Evolutionary conservation across 2,888 invertebrate genomes (phyloP).

Genomic region (Palloptera scutellata): DNA sequence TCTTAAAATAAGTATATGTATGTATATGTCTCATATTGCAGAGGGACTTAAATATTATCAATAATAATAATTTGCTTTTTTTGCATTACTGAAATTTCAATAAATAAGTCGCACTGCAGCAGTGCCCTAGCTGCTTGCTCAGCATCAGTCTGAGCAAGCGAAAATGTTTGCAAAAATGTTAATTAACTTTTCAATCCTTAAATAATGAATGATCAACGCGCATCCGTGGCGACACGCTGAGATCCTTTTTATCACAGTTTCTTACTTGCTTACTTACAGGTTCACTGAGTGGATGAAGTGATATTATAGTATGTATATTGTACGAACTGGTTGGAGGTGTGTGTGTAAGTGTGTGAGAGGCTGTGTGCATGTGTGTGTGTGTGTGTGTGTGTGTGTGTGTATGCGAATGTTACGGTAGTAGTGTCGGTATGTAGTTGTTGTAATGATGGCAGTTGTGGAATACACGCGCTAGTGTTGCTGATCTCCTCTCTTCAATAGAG

Average conservation of each 20-base stretch:
- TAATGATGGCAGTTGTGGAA: no score
- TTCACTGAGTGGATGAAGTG: constrained; percentile 7
- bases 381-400: not conserved
- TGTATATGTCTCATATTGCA: not conserved
- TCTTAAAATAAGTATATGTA: not conserved
- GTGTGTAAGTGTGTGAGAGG: no score
- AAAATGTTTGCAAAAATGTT: constrained; percentile 57
- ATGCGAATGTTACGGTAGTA: not conserved
- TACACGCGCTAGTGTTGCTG: no score
- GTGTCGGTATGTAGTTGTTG: not conserved
- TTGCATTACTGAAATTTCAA: constrained; percentile 30
- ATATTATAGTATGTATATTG: no score
- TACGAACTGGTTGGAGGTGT: no score
- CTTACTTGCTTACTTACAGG: constrained; percentile 18
- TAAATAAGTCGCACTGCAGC: constrained; percentile 25
- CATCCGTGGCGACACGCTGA: constrained; percentile 62
- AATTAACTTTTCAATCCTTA: constrained; percentile 65
- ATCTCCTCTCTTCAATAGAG: no score
- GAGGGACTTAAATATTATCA: constrained; percentile 23
- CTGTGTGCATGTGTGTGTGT: not conserved
- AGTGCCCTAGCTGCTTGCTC: constrained; percentile 7
- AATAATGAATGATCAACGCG: constrained; percentile 65
- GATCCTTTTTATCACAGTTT: constrained; percentile 61
- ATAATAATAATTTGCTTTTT: constrained; percentile 29
- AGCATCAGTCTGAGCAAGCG: constrained; percentile 1